Evolutionary conservation across 2,797 vertebrate genomes (phyloP).

Genomic region (Meda fulgida): DNA sequence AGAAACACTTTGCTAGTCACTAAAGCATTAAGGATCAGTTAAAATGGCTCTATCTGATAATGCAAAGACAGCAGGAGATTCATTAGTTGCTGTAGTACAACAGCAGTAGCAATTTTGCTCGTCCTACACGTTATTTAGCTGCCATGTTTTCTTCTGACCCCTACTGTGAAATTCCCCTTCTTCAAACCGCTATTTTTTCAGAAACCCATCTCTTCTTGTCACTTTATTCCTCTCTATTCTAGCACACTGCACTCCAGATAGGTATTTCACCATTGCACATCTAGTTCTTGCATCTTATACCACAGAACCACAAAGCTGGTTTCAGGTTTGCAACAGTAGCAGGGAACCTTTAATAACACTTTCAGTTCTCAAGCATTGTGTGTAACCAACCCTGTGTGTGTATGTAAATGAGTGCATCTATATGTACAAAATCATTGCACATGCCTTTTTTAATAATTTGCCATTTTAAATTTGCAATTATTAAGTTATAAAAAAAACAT

Average conservation of each 20-base stretch:
- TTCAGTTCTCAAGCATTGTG: constrained; percentile 58
- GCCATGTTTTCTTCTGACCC: constrained; percentile 13
- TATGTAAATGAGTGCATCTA: not conserved
- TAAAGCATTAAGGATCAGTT: constrained; percentile 23
- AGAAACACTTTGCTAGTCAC: not conserved
- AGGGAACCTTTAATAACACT: constrained; percentile 52
- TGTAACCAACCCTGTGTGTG: constrained; percentile 57
- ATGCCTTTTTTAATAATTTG: not conserved
- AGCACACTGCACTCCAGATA: constrained; percentile 30
- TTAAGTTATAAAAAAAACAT: not conserved
- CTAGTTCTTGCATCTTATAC: constrained; percentile 4
- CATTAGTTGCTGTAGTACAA: not conserved
- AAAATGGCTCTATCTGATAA: constrained; percentile 30
- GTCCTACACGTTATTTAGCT: constrained; percentile 8
- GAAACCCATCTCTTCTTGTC: constrained; percentile 75
- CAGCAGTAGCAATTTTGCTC: not conserved
- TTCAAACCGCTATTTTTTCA: constrained; percentile 65
- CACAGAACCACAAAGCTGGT: constrained; percentile 33
- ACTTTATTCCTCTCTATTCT: constrained; percentile 74
- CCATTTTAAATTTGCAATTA: too few species aligned
- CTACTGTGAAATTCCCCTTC: constrained; percentile 20
- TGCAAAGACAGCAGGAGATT: constrained; percentile 11
- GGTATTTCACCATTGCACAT: constrained; percentile 22
- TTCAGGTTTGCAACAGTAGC: constrained; percentile 48
- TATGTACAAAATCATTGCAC: not conserved